Evolutionary conservation across 2,113 vertebrate genomes (phyloP).

Genomic region (Turnix velox): DNA sequence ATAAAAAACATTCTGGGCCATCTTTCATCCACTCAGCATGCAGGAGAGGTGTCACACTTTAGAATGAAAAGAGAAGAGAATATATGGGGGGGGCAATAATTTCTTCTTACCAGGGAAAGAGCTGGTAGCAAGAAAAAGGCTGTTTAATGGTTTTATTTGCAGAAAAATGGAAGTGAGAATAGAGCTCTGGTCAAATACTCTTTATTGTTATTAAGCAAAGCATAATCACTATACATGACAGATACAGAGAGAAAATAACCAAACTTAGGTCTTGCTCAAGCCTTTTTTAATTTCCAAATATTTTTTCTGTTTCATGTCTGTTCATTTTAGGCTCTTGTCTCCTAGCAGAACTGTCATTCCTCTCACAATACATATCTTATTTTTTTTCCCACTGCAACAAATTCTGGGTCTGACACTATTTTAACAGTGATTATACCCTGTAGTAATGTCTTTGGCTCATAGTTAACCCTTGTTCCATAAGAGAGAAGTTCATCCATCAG

Average conservation of each 20-base stretch:
- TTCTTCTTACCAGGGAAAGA: neutral
- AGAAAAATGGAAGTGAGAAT: neutral
- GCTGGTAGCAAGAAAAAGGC: neutral
- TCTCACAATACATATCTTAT: neutral
- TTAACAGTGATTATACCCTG: neutral
- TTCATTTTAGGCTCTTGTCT: neutral
- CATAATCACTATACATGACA: neutral
- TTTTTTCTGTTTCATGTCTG: neutral
- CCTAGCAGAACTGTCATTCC: neutral
- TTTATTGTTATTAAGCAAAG: constrained; percentile 26
- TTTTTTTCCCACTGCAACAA: neutral
- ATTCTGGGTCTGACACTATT: neutral
- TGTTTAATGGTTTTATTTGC: neutral
- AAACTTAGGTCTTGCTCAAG: neutral
- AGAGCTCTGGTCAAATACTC: neutral
- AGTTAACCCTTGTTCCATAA: neutral
- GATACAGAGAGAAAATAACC: neutral
- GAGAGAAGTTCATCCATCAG: neutral
- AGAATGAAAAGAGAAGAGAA: neutral
- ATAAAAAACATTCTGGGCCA: neutral
- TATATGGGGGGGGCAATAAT: neutral
- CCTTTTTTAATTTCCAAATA: neutral
- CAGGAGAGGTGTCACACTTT: neutral
- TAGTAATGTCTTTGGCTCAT: neutral
- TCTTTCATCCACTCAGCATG: neutral